Base-by-base conservation (phyloP, 2,113 vertebrate species). In the Scolopax mira region DNA sequence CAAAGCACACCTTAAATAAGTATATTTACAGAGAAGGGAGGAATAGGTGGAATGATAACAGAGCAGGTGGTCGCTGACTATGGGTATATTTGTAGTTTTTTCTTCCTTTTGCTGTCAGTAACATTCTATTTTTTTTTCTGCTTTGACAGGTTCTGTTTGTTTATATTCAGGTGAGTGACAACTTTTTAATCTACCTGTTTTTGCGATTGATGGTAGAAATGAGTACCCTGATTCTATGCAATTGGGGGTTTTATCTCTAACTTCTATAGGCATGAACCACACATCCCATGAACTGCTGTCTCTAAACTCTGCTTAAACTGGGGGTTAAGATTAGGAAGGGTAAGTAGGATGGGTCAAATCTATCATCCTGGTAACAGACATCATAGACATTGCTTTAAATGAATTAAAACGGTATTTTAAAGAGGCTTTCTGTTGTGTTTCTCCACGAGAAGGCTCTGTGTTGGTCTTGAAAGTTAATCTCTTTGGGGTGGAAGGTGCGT, bases 81-180 rank as follows among this genome's bases (percentile, higher is more conserved):
- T 30, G 70, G 8, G 13, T 7, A 10, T 6, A 0, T 58, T 31
- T 88, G 42, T 25, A 7, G 21, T 7, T 41, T 55, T 30, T 79
- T 77, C 6, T n/a, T 35, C 44, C 28, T 51, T 87, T 44, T 57
- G 5, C 24, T 73, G n/a, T 65, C 86, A 83, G 18, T 96, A 77
- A 97, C 74, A 0, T 31, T 79, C 18, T 85, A n/a, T 48, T 13
- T 39, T 44, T 27, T 48, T 65, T 60, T 85, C 80, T 82, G 46
- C 61, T 79, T 97, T 95, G 91, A 23, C 95, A 98, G 98, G 97
- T 90, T 95, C 92, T 35, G 89, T 97, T 51, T 73, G 95, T 75
- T 93, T 94, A 6, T 98, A 97, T 52, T 97, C 98, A 96, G 98
- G 98, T 98, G 62, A 98, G 97, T 97, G 85, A 57, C 10, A 21